Percentiles rank a stretch among this genome's conserved stretches.
Evolutionary conservation across 2,888 invertebrate genomes (phyloP).

Genomic region (Apocheima hispidaria): DNA sequence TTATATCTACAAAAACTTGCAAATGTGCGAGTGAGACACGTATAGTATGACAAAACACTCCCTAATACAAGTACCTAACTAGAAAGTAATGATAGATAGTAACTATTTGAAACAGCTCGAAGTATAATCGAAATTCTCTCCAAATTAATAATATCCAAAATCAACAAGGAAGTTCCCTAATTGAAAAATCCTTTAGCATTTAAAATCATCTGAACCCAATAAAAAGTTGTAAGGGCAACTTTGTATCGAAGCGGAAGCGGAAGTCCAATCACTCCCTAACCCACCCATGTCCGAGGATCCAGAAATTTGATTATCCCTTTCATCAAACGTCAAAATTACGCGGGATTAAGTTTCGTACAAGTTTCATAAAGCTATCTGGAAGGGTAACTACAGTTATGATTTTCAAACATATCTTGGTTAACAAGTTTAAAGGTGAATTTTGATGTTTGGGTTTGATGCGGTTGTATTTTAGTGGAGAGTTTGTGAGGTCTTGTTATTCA

Average conservation of each 20-base stretch:
- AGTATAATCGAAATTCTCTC: conserved; percentile 1
- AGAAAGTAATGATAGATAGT: background rate
- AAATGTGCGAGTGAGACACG: too few relatives aligned
- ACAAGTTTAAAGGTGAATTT: conserved; percentile 24
- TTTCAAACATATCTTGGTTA: conserved; percentile 31
- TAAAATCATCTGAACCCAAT: conserved; percentile 36
- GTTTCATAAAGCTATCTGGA: conserved; percentile 42
- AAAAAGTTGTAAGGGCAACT: conserved; percentile 41
- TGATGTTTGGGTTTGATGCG: conserved; percentile 17
- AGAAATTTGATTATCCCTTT: conserved; percentile 50
- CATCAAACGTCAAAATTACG: conserved; percentile 49
- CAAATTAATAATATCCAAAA: conserved; percentile 20
- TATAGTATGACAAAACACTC: too few relatives aligned
- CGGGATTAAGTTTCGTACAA: conserved; percentile 47
- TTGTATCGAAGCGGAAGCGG: conserved; percentile 38
- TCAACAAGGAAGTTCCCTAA: conserved; percentile 25
- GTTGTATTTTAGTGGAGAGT: background rate
- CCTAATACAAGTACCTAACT: background rate
- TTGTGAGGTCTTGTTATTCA: background rate
- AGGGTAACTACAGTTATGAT: conserved; percentile 29
- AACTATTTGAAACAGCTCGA: background rate
- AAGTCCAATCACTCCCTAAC: conserved; percentile 41
- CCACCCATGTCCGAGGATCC: conserved; percentile 43
- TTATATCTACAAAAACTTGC: too few relatives aligned
- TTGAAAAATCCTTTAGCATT: conserved; percentile 33